Conservation (phyloP, 2,888 invertebrate species). For the Abrostola tripartita region DNA sequence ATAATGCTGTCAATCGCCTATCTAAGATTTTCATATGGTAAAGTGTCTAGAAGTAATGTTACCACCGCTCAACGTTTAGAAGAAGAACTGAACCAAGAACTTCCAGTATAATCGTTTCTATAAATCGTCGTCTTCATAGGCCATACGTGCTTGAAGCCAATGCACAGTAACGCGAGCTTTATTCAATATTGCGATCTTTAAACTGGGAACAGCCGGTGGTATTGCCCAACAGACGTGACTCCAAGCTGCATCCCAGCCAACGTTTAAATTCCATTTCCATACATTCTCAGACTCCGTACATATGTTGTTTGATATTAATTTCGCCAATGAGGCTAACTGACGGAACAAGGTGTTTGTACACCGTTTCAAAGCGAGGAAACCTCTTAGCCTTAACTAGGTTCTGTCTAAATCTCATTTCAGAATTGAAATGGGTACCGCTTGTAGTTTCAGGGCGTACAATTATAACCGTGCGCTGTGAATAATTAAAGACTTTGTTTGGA, state of each 20-base stretch:
- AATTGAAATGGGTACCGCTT: conserved; percentile 35
- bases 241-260: conserved; percentile 7
- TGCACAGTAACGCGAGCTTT: background rate
- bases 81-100: background rate
- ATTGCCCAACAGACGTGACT: conserved; percentile 29
- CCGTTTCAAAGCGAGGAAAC: conserved; percentile 11
- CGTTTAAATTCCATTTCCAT: conserved; percentile 19
- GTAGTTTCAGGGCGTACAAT: conserved; percentile 23
- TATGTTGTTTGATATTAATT: conserved; percentile 47
- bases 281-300: conserved; percentile 2
- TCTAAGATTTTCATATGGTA: no score
- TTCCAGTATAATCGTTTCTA: background rate
- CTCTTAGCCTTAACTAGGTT: conserved; percentile 33
- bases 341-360: conserved; percentile 26
- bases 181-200: conserved; percentile 25
- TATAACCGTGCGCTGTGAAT: conserved; percentile 31
- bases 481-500: conserved; percentile 29
- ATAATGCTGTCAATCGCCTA: no score
- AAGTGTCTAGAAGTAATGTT: no score
- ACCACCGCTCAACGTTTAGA: no score
- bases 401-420: conserved; percentile 48
- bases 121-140: background rate
- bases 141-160: background rate
- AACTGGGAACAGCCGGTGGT: conserved; percentile 14
- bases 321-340: conserved; percentile 35